Base-by-base conservation (phyloP, 2,888 invertebrate species). In the Galerucella calmariensis region DNA sequence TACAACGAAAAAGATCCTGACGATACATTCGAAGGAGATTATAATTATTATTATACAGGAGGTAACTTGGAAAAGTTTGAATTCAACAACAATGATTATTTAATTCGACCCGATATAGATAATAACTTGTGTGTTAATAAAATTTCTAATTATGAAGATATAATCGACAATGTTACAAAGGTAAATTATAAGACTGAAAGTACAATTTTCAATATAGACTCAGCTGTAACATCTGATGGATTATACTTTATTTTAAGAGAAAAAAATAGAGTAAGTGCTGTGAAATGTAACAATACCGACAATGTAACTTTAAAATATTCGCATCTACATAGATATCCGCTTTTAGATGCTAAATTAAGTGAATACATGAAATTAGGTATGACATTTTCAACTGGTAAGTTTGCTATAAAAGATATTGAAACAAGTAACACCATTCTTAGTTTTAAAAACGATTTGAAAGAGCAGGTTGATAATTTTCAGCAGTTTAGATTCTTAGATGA, bases 281-380 rank as follows among this genome's bases (percentile, higher is more conserved):
- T 75, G 0, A 67, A 74, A 67, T 67, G 79, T 70, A 46, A 58
- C 20, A 46, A 75, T 66, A 24, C n/a, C 27, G 35, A 53, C 56
- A 67, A 68, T 44, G 8, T 76, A 0, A 69, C 53, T 20, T 66
- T 65, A 67, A 65, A 69, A 46, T 75, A 68, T 51, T 14, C 62
- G 6, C 59, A 70, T 27, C 41, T 69, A 24, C 71, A 68, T 65
- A 53, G 72, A 67, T 11, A 24, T 35, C 73, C 78, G 20, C 24
- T 81, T 51, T 62, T 81, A 58, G 81, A 81, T 76, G 80, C 81
- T 27, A 81, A 80, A 76, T 58, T 82, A 14, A 79, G 74, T 76
- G 69, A 75, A 16, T 24, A 68, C 24, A 58, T 58, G 6, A 72
- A 79, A 63, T 62, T 81, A 10, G 81, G 81, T 11, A 10, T 79